These are phyloP conservation scores for Trichonephila inaurata DNA, from an alignment of 1,140 invertebrate genomes.

Conservation along the genomic window DNA sequence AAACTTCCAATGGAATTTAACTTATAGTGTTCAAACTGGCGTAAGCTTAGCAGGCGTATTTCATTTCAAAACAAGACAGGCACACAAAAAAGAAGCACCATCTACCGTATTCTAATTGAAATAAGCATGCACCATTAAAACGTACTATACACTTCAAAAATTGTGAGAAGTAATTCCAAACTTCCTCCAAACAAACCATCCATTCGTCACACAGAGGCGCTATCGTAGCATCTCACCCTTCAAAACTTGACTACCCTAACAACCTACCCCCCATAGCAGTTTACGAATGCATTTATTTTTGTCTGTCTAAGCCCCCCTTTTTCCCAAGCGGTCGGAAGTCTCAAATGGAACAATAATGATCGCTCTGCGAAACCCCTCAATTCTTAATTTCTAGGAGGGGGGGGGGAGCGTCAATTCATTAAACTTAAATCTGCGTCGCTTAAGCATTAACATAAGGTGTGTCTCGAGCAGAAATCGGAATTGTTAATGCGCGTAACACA, in stretches of 20 bases:
- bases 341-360: slow-evolving; percentile 59
- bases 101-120: background rate
- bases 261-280: background rate
- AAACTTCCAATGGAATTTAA: no score
- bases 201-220: background rate
- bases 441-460: slow-evolving; percentile 70
- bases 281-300: slow-evolving; percentile 35
- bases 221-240: background rate
- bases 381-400: slow-evolving; percentile 65
- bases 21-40: no score
- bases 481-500: slow-evolving; percentile 73
- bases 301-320: slow-evolving; percentile 5
- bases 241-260: slow-evolving; percentile 9
- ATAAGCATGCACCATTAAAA: background rate
- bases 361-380: slow-evolving; percentile 40
- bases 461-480: slow-evolving; percentile 65
- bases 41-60: no score
- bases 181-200: background rate
- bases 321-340: background rate
- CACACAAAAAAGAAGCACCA: background rate
- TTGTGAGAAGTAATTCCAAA: background rate
- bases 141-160: background rate
- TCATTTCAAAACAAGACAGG: no score
- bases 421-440: slow-evolving; percentile 70
- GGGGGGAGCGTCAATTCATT: slow-evolving; percentile 46